Base-by-base conservation (phyloP, 2,797 vertebrate genomes). In the Malurus splendens region DNA sequence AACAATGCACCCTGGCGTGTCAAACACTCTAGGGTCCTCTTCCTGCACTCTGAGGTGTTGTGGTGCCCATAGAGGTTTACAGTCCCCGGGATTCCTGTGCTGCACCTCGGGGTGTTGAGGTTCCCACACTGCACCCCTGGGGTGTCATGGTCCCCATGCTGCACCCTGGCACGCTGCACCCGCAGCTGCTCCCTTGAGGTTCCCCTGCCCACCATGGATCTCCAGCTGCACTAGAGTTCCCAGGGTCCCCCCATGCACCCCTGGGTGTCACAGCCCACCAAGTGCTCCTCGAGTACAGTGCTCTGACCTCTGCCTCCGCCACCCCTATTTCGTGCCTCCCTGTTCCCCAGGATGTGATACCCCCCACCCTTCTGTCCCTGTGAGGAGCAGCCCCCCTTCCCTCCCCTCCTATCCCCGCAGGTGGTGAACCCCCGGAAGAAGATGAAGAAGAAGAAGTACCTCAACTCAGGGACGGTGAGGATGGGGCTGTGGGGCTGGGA, bases 391-490 rank as follows among this genome's bases (percentile, higher is more conserved):
- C 55, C 20, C 33, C 30, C 30, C 33, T 84, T 38, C 15, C 44
- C 30, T 57, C 23, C 51, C 18, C 18, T 61, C 14, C 10, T 18
- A 8, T 42, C 51, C 12, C 20, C 10, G 3, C 94, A 99, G 99
- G 99, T 99, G 91, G 97, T 99, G 91, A 99, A 99, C 94, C 98
- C 98, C 3, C 98, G 98, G 96, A 99, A 99, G 98, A 99, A 99
- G 97, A 98, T 99, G 97, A 99, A 99, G 98, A 99, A 99, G 96
- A 99, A 99, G 97, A 99, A 99, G 96, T 99, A 99, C 61, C 97
- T 98, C 74, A 98, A 99, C 96, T 99, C 98, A 6, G 99, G 99
- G 96, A 99, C 98, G 33, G 99, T 99, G 95, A 98, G 98, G 45
- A 48, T 12, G 81, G 44, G 50, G 24, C 54, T 52, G 10, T 74